phyloP scores from a whole-genome alignment of 2,797 vertebrate genomes.

The Manis crassicaudata region DNA sequence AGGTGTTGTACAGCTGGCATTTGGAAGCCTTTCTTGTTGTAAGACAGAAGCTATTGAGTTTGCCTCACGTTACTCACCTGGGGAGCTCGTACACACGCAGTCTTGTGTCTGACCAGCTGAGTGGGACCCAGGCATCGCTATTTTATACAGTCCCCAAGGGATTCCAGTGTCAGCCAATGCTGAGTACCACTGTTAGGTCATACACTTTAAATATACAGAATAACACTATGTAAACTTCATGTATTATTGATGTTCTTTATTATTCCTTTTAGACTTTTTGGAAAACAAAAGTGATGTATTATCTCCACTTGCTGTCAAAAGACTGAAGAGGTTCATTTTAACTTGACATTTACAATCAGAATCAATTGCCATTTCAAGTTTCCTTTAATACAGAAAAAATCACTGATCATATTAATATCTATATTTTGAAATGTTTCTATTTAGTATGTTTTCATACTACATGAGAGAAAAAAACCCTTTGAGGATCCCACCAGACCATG shows the following conservation, averaged over 20 bases:
- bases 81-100: background rate
- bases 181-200: slow-evolving; percentile 26
- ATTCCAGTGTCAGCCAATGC: background rate
- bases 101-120: background rate
- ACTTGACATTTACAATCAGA: background rate
- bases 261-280: background rate
- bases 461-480: background rate
- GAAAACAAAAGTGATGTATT: background rate
- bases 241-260: background rate
- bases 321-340: background rate
- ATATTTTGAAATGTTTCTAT: background rate
- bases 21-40: slow-evolving; percentile 74
- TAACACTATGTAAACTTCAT: background rate
- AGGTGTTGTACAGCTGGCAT: slow-evolving; percentile 51
- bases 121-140: background rate
- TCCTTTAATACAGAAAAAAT: background rate
- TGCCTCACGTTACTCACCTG: background rate
- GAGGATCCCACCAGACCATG: background rate
- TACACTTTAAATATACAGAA: slow-evolving; percentile 18
- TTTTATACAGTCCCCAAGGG: background rate
- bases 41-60: background rate
- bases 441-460: background rate
- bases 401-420: background rate
- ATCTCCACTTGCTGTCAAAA: background rate
- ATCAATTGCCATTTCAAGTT: background rate